Conservation (phyloP, 2,113 vertebrate species). For the Brachyhypopomus gauderio region DNA sequence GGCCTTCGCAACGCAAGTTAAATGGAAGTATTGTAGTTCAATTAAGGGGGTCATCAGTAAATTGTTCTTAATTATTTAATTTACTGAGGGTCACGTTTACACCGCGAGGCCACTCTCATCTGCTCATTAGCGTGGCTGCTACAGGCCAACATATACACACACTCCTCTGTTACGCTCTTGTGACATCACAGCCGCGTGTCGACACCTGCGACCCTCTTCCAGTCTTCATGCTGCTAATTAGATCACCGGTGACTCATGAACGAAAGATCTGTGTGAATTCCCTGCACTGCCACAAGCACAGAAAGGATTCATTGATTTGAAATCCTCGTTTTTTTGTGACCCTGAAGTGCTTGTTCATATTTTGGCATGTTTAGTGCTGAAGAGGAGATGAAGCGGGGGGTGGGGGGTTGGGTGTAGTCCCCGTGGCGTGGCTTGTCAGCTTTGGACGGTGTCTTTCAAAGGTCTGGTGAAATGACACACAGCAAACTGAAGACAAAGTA, state of each 20-base stretch:
- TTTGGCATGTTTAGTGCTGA: too few relatives aligned
- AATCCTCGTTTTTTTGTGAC: too few relatives aligned
- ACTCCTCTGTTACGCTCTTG: not conserved
- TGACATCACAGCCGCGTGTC: not conserved
- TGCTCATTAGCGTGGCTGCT: slow-evolving; percentile 13
- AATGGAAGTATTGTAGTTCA: not conserved
- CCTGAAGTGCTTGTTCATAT: too few relatives aligned
- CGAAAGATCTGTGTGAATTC: slow-evolving; percentile 3
- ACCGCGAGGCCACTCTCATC: not conserved
- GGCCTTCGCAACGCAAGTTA: slow-evolving; percentile 6
- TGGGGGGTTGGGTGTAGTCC: too few relatives aligned
- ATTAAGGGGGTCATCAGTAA: slow-evolving; percentile 10
- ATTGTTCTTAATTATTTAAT: slow-evolving; percentile 28
- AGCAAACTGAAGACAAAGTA: not conserved
- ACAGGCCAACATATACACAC: not conserved
- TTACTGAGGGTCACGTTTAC: slow-evolving; percentile 13
- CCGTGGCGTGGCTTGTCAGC: not conserved
- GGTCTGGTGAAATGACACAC: not conserved
- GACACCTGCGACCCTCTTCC: not conserved
- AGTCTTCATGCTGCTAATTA: slow-evolving; percentile 23
- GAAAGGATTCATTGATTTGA: not conserved
- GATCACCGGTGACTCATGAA: slow-evolving; percentile 23
- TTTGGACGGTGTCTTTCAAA: not conserved
- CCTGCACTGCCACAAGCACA: too few relatives aligned
- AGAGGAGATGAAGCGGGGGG: not conserved